phyloP scores from a whole-genome alignment of 2,113 vertebrate species.

The Parus major region DNA sequence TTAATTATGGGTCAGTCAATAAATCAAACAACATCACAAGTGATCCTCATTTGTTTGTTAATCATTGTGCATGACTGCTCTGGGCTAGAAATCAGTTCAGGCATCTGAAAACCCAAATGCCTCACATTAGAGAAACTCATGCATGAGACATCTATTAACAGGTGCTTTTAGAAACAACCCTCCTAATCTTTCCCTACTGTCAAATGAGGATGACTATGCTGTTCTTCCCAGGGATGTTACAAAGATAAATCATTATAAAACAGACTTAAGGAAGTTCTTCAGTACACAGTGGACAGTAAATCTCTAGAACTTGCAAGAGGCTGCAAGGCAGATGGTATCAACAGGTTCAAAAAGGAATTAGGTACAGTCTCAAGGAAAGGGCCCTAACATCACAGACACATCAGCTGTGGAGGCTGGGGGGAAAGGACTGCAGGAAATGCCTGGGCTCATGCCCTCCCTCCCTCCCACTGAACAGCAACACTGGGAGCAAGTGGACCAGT shows the following conservation, averaged over 20 bases:
- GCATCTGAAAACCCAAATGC: constrained; percentile 22
- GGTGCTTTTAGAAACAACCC: not conserved
- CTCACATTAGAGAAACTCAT: not conserved
- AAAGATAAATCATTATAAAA: not conserved
- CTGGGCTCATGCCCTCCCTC: not conserved
- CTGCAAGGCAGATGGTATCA: not conserved
- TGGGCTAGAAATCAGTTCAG: not conserved
- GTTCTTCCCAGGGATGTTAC: not conserved
- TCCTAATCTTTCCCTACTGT: not conserved
- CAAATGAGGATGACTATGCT: not conserved
- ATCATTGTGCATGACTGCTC: not conserved
- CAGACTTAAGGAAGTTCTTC: not conserved
- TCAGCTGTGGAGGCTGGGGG: not conserved
- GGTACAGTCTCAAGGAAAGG: not conserved
- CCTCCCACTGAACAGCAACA: not conserved
- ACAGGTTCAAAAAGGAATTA: not conserved
- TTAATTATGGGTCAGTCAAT: not conserved
- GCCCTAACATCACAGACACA: not conserved
- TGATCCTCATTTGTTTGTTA: not conserved
- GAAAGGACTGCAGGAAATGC: not conserved
- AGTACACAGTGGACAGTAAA: not conserved
- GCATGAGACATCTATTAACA: not conserved
- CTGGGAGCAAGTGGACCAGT: not conserved
- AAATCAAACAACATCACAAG: not conserved
- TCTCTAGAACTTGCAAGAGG: not conserved